These are phyloP conservation scores for Danio choprae DNA, from an alignment of 2,797 vertebrate species.

Conservation along the genomic window DNA sequence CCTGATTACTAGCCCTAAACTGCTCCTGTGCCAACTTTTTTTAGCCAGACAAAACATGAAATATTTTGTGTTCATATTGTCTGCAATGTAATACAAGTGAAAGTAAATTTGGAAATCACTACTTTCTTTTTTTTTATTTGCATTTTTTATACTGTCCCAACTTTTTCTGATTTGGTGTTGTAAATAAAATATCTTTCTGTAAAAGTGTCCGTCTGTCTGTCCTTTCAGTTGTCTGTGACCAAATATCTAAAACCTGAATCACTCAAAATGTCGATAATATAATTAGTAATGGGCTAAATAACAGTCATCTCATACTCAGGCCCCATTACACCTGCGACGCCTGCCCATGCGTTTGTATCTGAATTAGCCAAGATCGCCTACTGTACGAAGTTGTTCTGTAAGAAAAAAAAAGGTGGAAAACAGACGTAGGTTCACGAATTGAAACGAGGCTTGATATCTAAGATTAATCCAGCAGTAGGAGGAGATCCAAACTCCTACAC, in stretches of 20 bases:
- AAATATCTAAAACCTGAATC: background rate
- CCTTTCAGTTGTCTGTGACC: background rate
- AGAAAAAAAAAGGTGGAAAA: background rate
- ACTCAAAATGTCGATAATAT: background rate
- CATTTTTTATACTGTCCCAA: too few species aligned
- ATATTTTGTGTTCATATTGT: too few species aligned
- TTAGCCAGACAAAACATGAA: too few species aligned
- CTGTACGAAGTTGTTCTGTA: background rate
- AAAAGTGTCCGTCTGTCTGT: background rate
- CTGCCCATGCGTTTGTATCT: background rate
- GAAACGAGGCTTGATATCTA: background rate
- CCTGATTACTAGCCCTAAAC: too few species aligned
- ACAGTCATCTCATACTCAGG: background rate
- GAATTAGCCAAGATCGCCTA: background rate
- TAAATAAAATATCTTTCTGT: too few species aligned
- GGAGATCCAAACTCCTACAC: slow-evolving; percentile 47
- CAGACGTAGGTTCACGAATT: background rate
- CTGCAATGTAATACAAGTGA: too few species aligned
- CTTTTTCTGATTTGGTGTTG: too few species aligned
- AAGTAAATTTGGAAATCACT: too few species aligned
- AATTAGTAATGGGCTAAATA: background rate
- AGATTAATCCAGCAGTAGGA: background rate
- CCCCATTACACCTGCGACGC: background rate
- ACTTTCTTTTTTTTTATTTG: too few species aligned
- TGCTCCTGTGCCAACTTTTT: too few species aligned